Percentiles rank a stretch among this genome's conserved stretches.
phyloP scores from a whole-genome alignment of 1,140 invertebrate genomes.

The Triops longicaudatus region DNA sequence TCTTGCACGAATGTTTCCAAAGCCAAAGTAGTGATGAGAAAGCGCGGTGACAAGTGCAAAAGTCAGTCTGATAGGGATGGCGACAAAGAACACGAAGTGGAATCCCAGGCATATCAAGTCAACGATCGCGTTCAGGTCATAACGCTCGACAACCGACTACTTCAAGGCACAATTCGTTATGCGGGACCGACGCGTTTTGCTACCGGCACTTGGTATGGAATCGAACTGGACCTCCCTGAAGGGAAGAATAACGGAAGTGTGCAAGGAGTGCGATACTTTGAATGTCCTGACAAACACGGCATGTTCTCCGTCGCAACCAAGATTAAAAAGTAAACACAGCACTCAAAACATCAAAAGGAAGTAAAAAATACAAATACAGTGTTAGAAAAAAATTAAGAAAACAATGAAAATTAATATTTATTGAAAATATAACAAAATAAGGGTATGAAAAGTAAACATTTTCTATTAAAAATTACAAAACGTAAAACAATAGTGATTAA shows the following conservation, averaged over 20 bases:
- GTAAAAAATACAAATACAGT: too few relatives aligned
- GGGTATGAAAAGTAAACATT: too few relatives aligned
- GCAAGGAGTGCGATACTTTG: constrained; percentile 43
- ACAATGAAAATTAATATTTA: too few relatives aligned
- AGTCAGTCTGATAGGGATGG: background rate
- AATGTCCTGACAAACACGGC: constrained; percentile 41
- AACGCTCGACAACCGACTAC: constrained; percentile 20
- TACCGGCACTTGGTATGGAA: constrained; percentile 42
- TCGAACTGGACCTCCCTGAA: constrained; percentile 43
- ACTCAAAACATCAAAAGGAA: too few relatives aligned
- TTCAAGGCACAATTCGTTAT: constrained; percentile 34
- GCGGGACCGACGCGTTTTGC: constrained; percentile 33
- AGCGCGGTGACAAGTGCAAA: background rate
- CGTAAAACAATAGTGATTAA: too few relatives aligned
- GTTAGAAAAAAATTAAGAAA: background rate
- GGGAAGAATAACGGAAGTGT: constrained; percentile 45
- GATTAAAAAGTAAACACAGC: constrained; percentile 39
- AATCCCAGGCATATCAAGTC: constrained; percentile 15
- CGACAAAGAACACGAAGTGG: background rate
- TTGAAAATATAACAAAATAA: too few relatives aligned
- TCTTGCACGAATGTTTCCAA: background rate
- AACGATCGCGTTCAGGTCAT: constrained; percentile 21
- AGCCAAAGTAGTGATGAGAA: background rate
- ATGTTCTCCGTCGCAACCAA: constrained; percentile 43
- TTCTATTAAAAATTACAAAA: too few relatives aligned